These are phyloP conservation scores for Psittacula cyanocephala DNA, from an alignment of 2,113 vertebrate genomes.

Conservation along the genomic window DNA sequence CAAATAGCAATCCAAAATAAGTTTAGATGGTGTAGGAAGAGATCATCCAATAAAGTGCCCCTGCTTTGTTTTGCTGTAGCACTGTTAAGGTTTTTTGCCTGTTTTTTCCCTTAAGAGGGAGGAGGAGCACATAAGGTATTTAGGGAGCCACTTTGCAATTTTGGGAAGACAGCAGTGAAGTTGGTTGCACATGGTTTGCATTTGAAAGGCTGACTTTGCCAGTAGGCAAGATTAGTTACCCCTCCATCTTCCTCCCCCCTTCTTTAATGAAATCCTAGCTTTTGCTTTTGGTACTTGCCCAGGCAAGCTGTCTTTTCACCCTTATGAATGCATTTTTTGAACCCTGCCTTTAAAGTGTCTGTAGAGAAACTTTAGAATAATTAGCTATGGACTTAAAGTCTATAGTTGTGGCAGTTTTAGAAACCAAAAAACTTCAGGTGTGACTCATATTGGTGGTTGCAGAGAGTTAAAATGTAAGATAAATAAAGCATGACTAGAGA, in stretches of 20 bases:
- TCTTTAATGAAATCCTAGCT: conserved; percentile 24
- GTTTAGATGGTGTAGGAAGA: neutral
- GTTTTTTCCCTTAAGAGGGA: neutral
- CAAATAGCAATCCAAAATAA: conserved; percentile 23
- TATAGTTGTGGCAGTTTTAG: conserved; percentile 42
- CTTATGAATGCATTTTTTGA: neutral
- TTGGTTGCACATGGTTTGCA: conserved; percentile 4
- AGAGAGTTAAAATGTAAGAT: conserved; percentile 8
- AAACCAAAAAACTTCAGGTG: conserved; percentile 3
- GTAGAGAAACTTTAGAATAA: conserved; percentile 40
- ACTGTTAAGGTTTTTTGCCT: neutral
- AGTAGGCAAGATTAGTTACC: conserved; percentile 28
- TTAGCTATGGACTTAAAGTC: conserved; percentile 9
- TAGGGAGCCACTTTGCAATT: neutral
- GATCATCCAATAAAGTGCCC: neutral
- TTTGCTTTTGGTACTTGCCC: conserved; percentile 38
- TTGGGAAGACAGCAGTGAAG: neutral
- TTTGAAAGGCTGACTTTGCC: conserved; percentile 31
- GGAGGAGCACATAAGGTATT: neutral
- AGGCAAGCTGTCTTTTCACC: conserved; percentile 13
- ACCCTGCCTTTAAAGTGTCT: conserved; percentile 4
- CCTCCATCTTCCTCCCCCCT: neutral
- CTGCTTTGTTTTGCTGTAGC: neutral
- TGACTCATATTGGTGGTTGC: conserved; percentile 21
- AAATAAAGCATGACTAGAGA: conserved; percentile 27